A percentile compares a stretch with the other conserved stretches of the same genome.
Evolutionary conservation across 1,140 invertebrate genomes (phyloP).

Genomic region (Zeugodacus cucurbitae): DNA sequence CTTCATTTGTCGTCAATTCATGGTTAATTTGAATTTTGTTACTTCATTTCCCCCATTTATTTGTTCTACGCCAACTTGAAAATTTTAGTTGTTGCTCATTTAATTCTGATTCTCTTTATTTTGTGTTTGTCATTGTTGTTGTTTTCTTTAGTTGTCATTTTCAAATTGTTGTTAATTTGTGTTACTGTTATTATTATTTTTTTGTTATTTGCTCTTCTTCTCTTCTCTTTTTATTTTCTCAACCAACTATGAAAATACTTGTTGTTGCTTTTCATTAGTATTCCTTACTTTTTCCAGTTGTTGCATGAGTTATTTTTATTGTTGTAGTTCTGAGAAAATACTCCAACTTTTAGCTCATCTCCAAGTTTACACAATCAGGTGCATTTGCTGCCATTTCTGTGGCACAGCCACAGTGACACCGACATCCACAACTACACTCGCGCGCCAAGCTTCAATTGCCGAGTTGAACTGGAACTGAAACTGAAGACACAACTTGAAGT

Average conservation of each 20-base stretch:
- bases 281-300: not conserved
- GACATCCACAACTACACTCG: not conserved
- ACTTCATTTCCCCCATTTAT: conserved; percentile 2
- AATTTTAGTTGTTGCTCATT: not conserved
- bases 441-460: not conserved
- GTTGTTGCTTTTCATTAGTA: not conserved
- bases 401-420: not conserved
- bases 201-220: not conserved
- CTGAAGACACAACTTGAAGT: conserved; percentile 3
- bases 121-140: not conserved
- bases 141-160: not conserved
- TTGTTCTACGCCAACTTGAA: not conserved
- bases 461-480: conserved; percentile 17
- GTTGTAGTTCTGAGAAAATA: conserved; percentile 11
- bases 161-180: conserved; percentile 29
- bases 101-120: not conserved
- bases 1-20: conserved; percentile 35
- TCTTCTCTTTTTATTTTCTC: not conserved
- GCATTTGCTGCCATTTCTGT: conserved; percentile 16
- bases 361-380: conserved; percentile 14
- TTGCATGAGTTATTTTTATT: conserved; percentile 17
- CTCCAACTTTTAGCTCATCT: not conserved
- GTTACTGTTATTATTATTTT: conserved; percentile 33
- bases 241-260: not conserved
- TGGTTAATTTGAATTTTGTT: conserved; percentile 38